phyloP scores from a whole-genome alignment of 1,140 invertebrate genomes.

The Diuraphis noxia region DNA sequence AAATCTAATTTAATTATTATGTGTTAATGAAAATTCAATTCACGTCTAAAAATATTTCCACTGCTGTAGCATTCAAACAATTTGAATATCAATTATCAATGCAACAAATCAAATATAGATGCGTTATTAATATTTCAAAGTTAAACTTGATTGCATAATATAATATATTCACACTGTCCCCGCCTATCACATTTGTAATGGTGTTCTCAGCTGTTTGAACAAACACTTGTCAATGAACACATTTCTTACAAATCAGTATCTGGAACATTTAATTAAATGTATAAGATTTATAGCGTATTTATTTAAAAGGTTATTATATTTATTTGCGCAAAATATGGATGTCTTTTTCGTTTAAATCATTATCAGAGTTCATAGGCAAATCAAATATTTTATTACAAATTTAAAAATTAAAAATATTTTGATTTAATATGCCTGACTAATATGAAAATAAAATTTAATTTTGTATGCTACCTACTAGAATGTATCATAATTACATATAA shows the following conservation, averaged over 20 bases:
- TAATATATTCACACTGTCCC: not conserved
- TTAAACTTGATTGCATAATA: not conserved
- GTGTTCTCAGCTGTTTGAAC: not conserved
- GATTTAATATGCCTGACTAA: not conserved
- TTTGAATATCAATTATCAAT: not conserved
- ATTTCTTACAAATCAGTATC: slow-evolving; percentile 24
- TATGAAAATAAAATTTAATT: too few relatives aligned
- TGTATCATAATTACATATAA: not conserved
- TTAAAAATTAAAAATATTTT: not conserved
- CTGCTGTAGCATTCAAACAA: not conserved
- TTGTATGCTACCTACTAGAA: too few relatives aligned
- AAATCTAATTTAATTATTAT: not conserved
- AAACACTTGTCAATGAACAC: not conserved
- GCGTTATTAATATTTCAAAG: not conserved
- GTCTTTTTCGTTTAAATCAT: too few relatives aligned
- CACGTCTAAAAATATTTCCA: slow-evolving; percentile 3
- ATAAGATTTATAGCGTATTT: not conserved
- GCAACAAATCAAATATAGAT: not conserved
- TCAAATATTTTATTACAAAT: not conserved
- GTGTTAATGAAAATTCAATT: not conserved
- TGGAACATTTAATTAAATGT: not conserved
- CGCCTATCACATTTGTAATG: not conserved
- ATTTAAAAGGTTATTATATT: not conserved
- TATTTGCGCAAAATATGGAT: too few relatives aligned
- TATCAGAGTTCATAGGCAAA: not conserved